Percentiles rank a stretch among this genome's conserved stretches.
Conservation (phyloP, 2,888 invertebrate species). For the Pristionchus exspectatus region DNA sequence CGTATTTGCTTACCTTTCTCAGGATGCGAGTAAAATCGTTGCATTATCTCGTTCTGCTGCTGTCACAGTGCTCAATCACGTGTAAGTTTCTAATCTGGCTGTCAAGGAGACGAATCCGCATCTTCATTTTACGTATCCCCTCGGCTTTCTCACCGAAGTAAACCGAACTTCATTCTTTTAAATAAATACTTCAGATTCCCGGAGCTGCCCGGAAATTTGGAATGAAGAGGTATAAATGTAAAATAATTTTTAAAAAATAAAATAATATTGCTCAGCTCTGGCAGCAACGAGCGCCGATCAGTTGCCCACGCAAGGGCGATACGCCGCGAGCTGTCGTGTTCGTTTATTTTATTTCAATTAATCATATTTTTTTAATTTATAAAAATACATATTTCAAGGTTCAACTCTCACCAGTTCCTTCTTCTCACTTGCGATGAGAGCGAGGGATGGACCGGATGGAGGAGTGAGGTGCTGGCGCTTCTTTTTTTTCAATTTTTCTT, state of each 20-base stretch:
- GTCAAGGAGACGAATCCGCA: too few species aligned
- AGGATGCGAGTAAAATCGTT: too few species aligned
- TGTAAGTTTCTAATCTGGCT: too few species aligned
- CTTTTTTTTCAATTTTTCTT: neutral
- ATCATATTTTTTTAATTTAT: neutral
- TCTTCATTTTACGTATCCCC: too few species aligned
- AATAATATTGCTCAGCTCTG: neutral
- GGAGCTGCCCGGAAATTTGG: neutral
- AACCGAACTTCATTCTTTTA: too few species aligned
- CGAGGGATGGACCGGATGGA: neutral
- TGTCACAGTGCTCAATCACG: too few species aligned
- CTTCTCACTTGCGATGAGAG: neutral
- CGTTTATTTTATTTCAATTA: neutral
- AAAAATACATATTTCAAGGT: neutral
- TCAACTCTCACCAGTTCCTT: neutral
- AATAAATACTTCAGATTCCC: neutral
- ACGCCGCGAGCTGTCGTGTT: neutral
- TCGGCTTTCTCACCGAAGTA: too few species aligned
- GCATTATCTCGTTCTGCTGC: too few species aligned
- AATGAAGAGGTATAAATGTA: neutral
- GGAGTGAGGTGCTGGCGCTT: neutral
- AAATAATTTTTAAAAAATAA: neutral
- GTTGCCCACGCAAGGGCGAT: neutral
- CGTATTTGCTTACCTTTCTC: too few species aligned
- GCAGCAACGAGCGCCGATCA: neutral